Evolutionary conservation across 2,113 vertebrate species (phyloP), one percentile per base, ranked within the genome.

Genomic region (Cyanoderma ruficeps): DNA sequence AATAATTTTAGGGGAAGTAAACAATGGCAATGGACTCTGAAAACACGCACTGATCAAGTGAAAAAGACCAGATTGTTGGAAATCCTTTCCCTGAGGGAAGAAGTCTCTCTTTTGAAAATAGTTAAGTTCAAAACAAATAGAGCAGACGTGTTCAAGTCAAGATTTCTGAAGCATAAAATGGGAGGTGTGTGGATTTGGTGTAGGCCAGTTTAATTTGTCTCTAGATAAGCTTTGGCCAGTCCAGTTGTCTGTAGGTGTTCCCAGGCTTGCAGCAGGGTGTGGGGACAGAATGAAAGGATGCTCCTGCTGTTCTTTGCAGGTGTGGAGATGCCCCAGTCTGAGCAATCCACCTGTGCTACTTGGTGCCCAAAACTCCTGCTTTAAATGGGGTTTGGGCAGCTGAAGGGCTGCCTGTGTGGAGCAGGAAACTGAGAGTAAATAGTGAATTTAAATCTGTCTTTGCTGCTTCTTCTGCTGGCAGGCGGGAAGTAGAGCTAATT

Each of bases 1-100:
- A 90, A 79, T 93, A 65, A 96, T 91, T 93, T 59, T 79, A 52
- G 33, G 37, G 93, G 82, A 86, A 93, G 64, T 85, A 93, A 96
- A 93, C 84, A 87, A 77, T 77, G 35, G 30, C 68, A 64, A 2
- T 52, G 69, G 52, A 56, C 72, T 97, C 90, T 39, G 56, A 83
- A 92, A 93, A 83, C 50, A 87, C 30, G 24, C 65, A 90, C 35
- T 3, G n/a, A 77, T 84, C 68, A 31, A 31, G 55, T 70, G 50
- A 74, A 89, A 91, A 69, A 79, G n/a, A 75, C 18, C 61, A 83
- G 55, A 49, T 37, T 57, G 50, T 27, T 64, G 76, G 49, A 69
- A 87, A 83, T 31, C 35, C 42, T 71, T 60, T 92, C 69, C 39
- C 35, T 16, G 22, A 57, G 74, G 80, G 61, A 84, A 84, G 65